Conservation (phyloP, 2,797 vertebrate genomes). For the Champsocephalus esox region DNA sequence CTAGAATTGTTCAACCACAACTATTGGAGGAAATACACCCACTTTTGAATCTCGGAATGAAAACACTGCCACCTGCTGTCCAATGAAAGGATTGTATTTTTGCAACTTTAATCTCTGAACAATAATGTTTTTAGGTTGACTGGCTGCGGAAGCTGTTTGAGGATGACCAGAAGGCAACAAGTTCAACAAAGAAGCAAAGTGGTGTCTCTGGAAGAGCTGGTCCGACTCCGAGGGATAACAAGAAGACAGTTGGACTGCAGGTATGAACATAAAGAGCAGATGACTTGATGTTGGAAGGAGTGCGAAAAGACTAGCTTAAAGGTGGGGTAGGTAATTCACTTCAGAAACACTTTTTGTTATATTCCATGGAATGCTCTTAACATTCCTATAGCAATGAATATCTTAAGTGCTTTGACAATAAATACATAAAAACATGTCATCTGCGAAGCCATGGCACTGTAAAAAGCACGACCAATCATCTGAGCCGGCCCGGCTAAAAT, state of each 20-base stretch:
- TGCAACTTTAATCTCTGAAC: not conserved
- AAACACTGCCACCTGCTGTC: constrained; percentile 78
- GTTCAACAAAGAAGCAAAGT: constrained; percentile 78
- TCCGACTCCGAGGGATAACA: constrained; percentile 88
- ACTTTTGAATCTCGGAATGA: constrained; percentile 8
- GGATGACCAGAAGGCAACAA: constrained; percentile 86
- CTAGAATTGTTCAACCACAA: constrained; percentile 67
- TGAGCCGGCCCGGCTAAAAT: too few species aligned
- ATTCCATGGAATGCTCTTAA: too few species aligned
- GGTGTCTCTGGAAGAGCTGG: constrained; percentile 79
- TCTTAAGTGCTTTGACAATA: too few species aligned
- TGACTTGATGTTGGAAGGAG: not conserved
- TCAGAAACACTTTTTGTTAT: too few species aligned
- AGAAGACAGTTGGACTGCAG: constrained; percentile 96
- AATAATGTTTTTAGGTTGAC: constrained; percentile 85
- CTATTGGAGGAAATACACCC: constrained; percentile 62
- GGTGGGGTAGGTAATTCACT: too few species aligned
- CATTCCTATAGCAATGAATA: too few species aligned
- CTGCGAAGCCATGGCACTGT: too few species aligned
- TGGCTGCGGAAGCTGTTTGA: constrained; percentile 92
- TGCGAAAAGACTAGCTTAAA: not conserved
- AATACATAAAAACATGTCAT: too few species aligned
- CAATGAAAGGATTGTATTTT: not conserved
- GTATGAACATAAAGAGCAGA: constrained; percentile 77
- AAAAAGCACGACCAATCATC: too few species aligned